These are phyloP conservation scores for Malacosoma neustria DNA, from an alignment of 2,888 invertebrate species.

Conservation along the genomic window DNA sequence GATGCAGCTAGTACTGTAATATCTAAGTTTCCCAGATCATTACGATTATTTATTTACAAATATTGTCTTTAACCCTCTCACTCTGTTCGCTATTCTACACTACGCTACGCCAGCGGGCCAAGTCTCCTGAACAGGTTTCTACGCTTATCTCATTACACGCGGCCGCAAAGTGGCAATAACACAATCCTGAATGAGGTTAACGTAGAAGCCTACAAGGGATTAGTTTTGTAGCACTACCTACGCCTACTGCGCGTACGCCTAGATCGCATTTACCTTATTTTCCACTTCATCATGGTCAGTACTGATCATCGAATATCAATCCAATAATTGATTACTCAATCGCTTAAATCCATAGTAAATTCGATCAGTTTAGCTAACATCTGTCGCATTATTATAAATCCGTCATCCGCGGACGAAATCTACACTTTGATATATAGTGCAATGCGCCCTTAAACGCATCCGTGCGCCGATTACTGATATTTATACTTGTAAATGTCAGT, in stretches of 20 bases:
- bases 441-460: conserved; percentile 19
- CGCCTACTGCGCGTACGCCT: conserved; percentile 47
- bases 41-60: conserved; percentile 74
- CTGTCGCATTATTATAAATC: conserved; percentile 38
- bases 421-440: conserved; percentile 19
- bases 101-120: conserved; percentile 66
- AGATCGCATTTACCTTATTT: conserved; percentile 44
- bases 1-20: conserved; percentile 50
- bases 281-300: conserved; percentile 56
- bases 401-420: conserved; percentile 38
- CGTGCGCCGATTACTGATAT: conserved; percentile 39
- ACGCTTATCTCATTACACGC: too few species aligned
- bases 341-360: conserved; percentile 73
- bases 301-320: conserved; percentile 54
- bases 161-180: too few species aligned
- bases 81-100: conserved; percentile 70
- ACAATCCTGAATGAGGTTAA: too few species aligned
- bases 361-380: conserved; percentile 68
- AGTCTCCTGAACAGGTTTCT: too few species aligned
- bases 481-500: conserved; percentile 51
- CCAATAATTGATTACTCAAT: conserved; percentile 56
- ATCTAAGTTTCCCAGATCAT: conserved; percentile 62
- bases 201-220: too few species aligned
- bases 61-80: conserved; percentile 76
- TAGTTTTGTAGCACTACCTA: conserved; percentile 60